Evolutionary conservation across 2,888 invertebrate species (phyloP), one percentile per base, ranked within the genome.

Genomic region (Monopis laevigella): DNA sequence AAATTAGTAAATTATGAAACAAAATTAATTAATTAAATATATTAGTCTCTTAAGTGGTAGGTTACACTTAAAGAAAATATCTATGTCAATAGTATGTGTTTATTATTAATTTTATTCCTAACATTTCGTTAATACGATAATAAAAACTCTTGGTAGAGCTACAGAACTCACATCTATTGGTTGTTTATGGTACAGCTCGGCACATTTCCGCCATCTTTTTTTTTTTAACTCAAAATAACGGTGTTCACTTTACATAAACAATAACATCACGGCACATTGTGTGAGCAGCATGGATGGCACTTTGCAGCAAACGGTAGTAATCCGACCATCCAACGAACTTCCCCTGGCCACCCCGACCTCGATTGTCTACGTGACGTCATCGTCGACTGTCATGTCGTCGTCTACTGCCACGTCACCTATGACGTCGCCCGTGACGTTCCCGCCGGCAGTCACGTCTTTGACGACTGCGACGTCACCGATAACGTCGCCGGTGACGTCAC

Each of bases 241-340:
- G 35, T 35, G 36, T 21, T 36, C 19, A 19, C 21, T 36, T 36
- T 36, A 36, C 17, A 34, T 3, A 18, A 16, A 4, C 11, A 13
- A 7, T 5, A 50, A 54, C 51, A 48, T 56, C 65, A 64, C 62
- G 55, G 64, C 71, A 74, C 74, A 62, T 60, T 60, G 68, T 73
- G 78, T 77, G 75, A 74, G 77, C 66, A 69, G 71, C 65, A 38
- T 59, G 78, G 78, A 77, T 77, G 77, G 68, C 77, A 75, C 78
- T 77, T 80, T 78, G 10, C 80, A 80, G 80, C 80, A 77, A 64
- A 80, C 80, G 47, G 75, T 80, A 57, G 69, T 74, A 62, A 78
- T 80, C 53, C 74, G 72, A 52, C 73, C 68, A 51, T 73, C 80
- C 49, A 72, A 73, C 62, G 77, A 75, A 60, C 57, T 70, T 42